Evolutionary conservation across 2,888 invertebrate species (phyloP).

Genomic region (Pseudococcus viburni): DNA sequence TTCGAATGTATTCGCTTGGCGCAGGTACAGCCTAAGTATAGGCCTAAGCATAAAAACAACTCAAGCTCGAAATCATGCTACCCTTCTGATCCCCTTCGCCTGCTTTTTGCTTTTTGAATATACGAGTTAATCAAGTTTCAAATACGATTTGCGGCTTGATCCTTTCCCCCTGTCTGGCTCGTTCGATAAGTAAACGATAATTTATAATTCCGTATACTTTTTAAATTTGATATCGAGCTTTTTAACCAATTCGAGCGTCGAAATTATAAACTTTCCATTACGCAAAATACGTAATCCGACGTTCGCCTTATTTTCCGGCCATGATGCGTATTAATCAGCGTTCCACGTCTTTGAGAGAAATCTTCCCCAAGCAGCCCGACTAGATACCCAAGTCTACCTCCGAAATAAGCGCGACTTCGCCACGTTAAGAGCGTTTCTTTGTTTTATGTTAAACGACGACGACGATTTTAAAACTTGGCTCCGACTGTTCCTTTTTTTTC

Average conservation of each 20-base stretch:
- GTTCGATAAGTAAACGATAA: slow-evolving; percentile 5
- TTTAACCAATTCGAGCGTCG: not conserved
- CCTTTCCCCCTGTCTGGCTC: not conserved
- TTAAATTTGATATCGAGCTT: slow-evolving; percentile 33
- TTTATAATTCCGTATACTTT: slow-evolving; percentile 36
- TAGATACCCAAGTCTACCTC: not conserved
- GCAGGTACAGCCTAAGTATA: not conserved
- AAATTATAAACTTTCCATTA: not conserved
- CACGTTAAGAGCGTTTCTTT: slow-evolving; percentile 47
- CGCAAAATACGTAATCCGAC: not conserved
- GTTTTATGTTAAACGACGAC: slow-evolving; percentile 50
- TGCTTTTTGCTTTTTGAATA: not conserved
- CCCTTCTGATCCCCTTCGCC: not conserved
- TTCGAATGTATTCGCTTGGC: not conserved
- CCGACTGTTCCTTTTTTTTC: not conserved
- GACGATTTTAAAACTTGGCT: slow-evolving; percentile 34
- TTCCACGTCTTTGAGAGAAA: not conserved
- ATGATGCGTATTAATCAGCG: not conserved
- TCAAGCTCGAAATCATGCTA: slow-evolving; percentile 35
- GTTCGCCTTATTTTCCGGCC: not conserved
- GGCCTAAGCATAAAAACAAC: slow-evolving; percentile 37
- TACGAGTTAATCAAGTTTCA: slow-evolving; percentile 48
- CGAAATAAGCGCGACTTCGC: not conserved
- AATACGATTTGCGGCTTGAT: slow-evolving; percentile 49
- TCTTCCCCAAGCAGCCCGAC: not conserved